A percentile compares a stretch with the other conserved stretches of the same genome.
Evolutionary conservation across 2,797 vertebrate species (phyloP).

Genomic region (Myotis vivesi): DNA sequence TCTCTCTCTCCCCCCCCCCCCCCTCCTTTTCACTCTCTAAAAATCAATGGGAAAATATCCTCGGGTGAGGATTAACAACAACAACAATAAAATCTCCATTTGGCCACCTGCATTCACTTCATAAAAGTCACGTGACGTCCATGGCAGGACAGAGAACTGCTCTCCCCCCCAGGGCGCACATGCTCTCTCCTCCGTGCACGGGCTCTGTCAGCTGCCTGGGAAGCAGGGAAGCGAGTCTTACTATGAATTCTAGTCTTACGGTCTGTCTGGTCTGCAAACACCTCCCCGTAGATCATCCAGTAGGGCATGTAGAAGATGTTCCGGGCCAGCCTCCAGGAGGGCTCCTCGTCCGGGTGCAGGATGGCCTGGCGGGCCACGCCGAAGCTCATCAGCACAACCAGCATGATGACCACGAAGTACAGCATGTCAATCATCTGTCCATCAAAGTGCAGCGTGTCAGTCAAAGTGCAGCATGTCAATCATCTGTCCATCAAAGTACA

Average conservation of each 20-base stretch:
- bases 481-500: no score
- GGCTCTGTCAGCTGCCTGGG: slow-evolving; percentile 91
- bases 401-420: slow-evolving; percentile 99
- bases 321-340: slow-evolving; percentile 96
- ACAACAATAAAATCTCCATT: background rate
- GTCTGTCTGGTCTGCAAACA: slow-evolving; percentile 99
- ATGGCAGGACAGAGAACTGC: background rate
- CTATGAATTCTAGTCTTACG: slow-evolving; percentile 99
- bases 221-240: slow-evolving; percentile 98
- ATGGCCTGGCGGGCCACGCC: slow-evolving; percentile 98
- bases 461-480: no score
- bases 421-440: slow-evolving; percentile 88
- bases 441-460: no score
- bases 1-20: no score
- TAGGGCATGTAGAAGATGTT: slow-evolving; percentile 99
- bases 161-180: no score
- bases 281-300: slow-evolving; percentile 99
- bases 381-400: slow-evolving; percentile 99
- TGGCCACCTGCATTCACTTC: background rate
- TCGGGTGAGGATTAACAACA: no score
- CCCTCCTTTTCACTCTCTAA: no score
- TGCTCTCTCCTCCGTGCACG: no score
- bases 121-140: background rate
- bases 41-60: no score
- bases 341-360: slow-evolving; percentile 97